Percentiles rank a stretch among this genome's conserved stretches.
phyloP scores from a whole-genome alignment of 2,113 vertebrate species.

The Melanerpes aurifrons region DNA sequence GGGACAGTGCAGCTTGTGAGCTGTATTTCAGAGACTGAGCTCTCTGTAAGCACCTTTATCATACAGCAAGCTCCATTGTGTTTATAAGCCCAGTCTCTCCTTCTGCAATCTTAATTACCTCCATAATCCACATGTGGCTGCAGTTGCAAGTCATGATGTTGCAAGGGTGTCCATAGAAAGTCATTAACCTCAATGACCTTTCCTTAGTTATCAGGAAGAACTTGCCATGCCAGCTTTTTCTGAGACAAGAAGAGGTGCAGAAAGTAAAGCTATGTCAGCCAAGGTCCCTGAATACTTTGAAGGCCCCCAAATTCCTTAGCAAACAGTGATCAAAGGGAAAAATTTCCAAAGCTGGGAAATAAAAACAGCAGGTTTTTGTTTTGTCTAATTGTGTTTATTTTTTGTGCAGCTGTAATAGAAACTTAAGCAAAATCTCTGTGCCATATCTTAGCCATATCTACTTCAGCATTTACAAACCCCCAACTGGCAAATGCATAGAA shows the following conservation, averaged over 20 bases:
- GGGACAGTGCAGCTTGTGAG: background rate
- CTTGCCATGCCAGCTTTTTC: constrained; percentile 25
- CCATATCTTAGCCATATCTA: background rate
- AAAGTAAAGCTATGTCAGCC: background rate
- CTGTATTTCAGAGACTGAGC: background rate
- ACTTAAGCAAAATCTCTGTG: background rate
- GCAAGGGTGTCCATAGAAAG: background rate
- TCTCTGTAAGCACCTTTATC: background rate
- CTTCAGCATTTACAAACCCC: background rate
- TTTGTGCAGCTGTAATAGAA: constrained; percentile 19
- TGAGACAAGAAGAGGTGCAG: background rate
- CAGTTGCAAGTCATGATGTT: background rate
- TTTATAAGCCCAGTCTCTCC: background rate
- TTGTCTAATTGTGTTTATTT: background rate
- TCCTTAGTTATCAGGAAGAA: background rate
- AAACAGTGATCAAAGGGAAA: constrained; percentile 30
- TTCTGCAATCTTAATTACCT: constrained; percentile 10
- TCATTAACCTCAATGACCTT: background rate
- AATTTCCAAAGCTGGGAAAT: constrained; percentile 5
- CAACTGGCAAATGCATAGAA: background rate
- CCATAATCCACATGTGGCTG: background rate
- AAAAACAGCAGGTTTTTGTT: background rate
- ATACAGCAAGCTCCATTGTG: background rate
- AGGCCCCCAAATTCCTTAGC: background rate
- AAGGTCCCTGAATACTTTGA: background rate